Conservation (phyloP, 2,888 invertebrate species). For the Pyrgus malvae region DNA sequence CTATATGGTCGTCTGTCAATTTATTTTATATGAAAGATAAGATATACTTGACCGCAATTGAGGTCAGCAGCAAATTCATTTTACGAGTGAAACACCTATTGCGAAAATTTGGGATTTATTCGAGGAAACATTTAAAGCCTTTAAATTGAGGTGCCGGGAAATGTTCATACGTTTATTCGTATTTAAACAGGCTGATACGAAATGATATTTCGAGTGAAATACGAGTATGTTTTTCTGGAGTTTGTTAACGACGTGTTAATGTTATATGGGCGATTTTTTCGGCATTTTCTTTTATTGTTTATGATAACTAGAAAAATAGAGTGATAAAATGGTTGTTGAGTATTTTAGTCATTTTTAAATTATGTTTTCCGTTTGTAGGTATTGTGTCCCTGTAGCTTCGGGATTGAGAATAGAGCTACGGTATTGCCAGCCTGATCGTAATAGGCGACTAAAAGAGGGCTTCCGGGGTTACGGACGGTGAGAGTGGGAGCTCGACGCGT, state of each 20-base stretch:
- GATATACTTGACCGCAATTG: slow-evolving; percentile 48
- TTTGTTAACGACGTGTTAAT: slow-evolving; percentile 1
- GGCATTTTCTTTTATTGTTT: neutral
- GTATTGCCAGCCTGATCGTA: no score
- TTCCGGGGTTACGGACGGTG: no score
- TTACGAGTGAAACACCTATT: slow-evolving; percentile 43
- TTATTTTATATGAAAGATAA: no score
- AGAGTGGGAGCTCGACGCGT: no score
- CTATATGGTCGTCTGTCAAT: no score
- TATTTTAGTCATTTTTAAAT: no score
- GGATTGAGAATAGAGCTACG: no score
- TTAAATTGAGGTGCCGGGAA: slow-evolving; percentile 14
- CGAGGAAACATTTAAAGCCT: slow-evolving; percentile 34
- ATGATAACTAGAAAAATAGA: no score
- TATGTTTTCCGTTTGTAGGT: no score
- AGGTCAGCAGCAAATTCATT: slow-evolving; percentile 44
- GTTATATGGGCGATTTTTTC: neutral
- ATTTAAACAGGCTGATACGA: slow-evolving; percentile 4
- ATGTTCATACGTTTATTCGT: slow-evolving; percentile 9
- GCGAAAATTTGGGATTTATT: slow-evolving; percentile 39
- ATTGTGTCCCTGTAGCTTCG: no score
- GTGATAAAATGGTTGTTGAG: no score
- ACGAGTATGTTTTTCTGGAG: neutral
- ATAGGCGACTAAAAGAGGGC: no score
- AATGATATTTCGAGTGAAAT: slow-evolving; percentile 6